phyloP scores from a whole-genome alignment of 2,113 vertebrate species.

The Prolemur simus region DNA sequence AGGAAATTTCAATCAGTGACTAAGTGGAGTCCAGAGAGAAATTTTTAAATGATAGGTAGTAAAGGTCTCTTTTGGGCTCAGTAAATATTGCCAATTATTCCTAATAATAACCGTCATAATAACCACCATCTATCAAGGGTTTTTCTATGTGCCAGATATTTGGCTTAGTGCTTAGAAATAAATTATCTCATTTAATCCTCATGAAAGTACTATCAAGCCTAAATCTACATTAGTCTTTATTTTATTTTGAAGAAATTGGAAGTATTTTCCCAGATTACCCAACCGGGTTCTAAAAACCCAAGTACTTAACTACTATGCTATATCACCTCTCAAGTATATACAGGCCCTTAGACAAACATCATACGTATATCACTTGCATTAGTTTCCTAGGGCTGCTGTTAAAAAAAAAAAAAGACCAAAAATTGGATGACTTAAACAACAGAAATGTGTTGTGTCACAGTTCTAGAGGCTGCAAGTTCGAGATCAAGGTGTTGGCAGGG shows the following conservation, averaged over 20 bases:
- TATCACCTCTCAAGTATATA: not conserved
- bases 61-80: not conserved
- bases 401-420: not conserved
- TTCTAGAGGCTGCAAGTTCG: not conserved
- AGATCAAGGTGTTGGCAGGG: not conserved
- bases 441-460: not conserved
- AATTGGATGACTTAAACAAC: too few species aligned
- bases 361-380: not conserved
- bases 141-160: not conserved
- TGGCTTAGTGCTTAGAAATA: not conserved
- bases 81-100: not conserved
- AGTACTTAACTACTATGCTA: not conserved
- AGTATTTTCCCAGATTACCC: not conserved
- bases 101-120: not conserved
- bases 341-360: not conserved
- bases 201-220: not conserved
- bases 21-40: not conserved
- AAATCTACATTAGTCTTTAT: not conserved
- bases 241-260: not conserved
- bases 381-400: not conserved
- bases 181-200: not conserved
- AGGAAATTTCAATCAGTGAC: not conserved
- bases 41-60: not conserved
- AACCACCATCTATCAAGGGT: not conserved
- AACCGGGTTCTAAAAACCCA: not conserved